phyloP scores from a whole-genome alignment of 1,140 invertebrate species.

The Alviniconcha marisindica region DNA sequence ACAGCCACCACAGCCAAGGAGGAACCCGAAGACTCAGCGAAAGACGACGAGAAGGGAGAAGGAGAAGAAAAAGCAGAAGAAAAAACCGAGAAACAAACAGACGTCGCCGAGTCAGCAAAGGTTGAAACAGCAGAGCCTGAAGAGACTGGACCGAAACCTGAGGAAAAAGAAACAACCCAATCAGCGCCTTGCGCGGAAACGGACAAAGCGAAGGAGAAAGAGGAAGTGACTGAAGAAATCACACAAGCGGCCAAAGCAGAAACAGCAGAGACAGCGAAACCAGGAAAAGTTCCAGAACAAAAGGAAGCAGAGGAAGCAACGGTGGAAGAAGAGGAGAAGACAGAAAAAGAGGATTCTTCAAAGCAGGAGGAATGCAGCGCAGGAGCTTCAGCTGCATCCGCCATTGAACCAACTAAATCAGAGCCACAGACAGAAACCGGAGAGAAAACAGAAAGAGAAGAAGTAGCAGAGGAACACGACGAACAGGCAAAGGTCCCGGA shows the following conservation, averaged over 20 bases:
- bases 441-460: neutral
- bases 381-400: no score
- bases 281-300: neutral
- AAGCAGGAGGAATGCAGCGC: no score
- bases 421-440: neutral
- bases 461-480: neutral
- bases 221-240: conserved; percentile 17
- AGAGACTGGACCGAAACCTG: neutral
- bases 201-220: no score
- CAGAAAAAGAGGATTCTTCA: neutral
- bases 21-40: neutral
- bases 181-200: no score
- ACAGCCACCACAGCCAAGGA: neutral
- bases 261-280: neutral
- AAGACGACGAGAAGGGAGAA: neutral
- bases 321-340: neutral
- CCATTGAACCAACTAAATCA: conserved; percentile 21
- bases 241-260: conserved; percentile 17
- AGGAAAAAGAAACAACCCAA: no score
- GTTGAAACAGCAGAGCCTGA: neutral
- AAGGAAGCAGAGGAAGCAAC: neutral
- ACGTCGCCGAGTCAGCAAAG: conserved; percentile 9
- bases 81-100: conserved; percentile 9
- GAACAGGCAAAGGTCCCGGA: neutral
- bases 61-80: conserved; percentile 29